Conservation (phyloP, 1,140 invertebrate species). For the Palaemon carinicauda region DNA sequence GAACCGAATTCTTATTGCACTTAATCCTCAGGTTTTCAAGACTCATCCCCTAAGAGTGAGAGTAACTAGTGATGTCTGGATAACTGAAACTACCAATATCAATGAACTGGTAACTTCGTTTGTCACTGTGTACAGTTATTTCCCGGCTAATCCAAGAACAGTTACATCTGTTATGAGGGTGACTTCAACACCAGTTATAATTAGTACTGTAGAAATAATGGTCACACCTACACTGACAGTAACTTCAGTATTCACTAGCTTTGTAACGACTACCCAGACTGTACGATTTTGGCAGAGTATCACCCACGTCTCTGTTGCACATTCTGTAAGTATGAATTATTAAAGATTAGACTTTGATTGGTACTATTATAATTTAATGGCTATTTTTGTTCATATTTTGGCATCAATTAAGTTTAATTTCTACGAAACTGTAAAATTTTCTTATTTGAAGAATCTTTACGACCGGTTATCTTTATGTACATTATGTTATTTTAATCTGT, state of each 20-base stretch:
- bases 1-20: too few relatives aligned
- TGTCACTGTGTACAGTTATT: background rate
- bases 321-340: background rate
- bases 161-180: background rate
- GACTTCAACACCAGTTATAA: background rate
- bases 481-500: too few relatives aligned
- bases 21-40: background rate
- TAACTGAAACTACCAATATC: background rate
- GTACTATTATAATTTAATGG: too few relatives aligned
- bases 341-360: too few relatives aligned
- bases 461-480: too few relatives aligned
- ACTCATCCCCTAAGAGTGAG: slow-evolving; percentile 11
- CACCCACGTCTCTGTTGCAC: background rate
- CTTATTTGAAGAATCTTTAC: too few relatives aligned
- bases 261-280: background rate
- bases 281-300: background rate
- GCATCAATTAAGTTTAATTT: too few relatives aligned
- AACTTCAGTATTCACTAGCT: background rate
- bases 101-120: background rate
- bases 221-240: background rate
- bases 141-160: background rate
- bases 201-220: background rate
- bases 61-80: background rate
- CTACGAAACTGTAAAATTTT: too few relatives aligned
- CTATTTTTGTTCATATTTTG: too few relatives aligned